Conservation (phyloP, 2,113 vertebrate species). For the Phyllostomus hastatus region DNA sequence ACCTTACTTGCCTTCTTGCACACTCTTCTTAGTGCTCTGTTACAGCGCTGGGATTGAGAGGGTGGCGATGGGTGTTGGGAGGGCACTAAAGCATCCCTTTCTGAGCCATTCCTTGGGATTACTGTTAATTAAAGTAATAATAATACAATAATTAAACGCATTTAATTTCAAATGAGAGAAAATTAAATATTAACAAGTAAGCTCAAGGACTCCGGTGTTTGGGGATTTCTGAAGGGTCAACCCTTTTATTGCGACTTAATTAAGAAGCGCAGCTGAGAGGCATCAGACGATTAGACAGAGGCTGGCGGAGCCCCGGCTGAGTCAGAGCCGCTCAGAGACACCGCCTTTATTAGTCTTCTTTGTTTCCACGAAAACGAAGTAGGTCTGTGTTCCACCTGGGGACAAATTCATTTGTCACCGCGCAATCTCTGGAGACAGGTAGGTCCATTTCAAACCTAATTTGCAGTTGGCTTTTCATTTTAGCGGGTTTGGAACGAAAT, state of each 20-base stretch:
- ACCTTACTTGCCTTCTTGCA: background rate
- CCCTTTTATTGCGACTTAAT: conserved; percentile 41
- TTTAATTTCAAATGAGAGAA: conserved; percentile 1
- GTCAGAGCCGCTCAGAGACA: background rate
- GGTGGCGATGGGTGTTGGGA: rapidly evolving
- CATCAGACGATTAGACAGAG: background rate
- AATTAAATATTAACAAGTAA: conserved; percentile 39
- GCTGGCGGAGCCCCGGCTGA: background rate
- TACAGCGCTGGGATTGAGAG: rapidly evolving
- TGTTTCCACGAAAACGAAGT: conserved; percentile 10
- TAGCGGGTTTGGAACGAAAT: conserved; percentile 19
- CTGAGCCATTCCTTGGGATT: background rate
- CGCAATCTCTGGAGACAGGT: conserved; percentile 36
- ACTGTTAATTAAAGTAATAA: conserved; percentile 7
- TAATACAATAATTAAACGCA: background rate
- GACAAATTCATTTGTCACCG: conserved; percentile 58
- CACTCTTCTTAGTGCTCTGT: background rate
- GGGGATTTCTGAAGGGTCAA: conserved; percentile 19
- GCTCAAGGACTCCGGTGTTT: conserved; percentile 10
- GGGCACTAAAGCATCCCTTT: background rate
- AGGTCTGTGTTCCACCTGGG: conserved; percentile 9
- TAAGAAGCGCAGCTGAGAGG: background rate
- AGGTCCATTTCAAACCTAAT: conserved; percentile 53
- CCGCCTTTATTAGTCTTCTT: background rate
- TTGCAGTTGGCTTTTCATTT: conserved; percentile 45